Evolutionary conservation across 2,888 invertebrate genomes (phyloP), one percentile per base, ranked within the genome.

Genomic region (Drosophila parthenogenetica): DNA sequence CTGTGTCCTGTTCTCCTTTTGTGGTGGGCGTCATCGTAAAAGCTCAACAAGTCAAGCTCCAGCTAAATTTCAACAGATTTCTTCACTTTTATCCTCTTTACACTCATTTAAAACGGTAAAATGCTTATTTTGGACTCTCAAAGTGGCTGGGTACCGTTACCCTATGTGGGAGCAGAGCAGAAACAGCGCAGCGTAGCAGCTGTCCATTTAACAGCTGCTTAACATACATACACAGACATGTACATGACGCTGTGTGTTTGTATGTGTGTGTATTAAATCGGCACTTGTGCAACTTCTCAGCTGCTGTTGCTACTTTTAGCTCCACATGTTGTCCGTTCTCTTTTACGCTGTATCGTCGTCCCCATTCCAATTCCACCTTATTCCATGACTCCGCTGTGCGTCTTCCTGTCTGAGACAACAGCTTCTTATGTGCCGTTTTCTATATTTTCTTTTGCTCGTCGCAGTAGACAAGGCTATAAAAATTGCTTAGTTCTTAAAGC

Each of bases 381-480:
- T 35, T 48, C 32, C 55, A 53, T 39, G 46, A n/a, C 37, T 35
- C 5, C 29, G 7, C 35, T 35, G 35, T 57, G 19, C 40, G 63
- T 66, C 67, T 81, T 79, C 64, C 63, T 66, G 80, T 85, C 86
- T 85, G 74, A 83, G 84, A 79, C 67, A 59, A 19, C 61, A 54
- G 50, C 60, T 64, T 63, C 69, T 84, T 77, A 70, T 79, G 64
- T 67, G 86, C 68, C 60, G 60, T 71, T 69, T 84, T 74, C 81
- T 71, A 77, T 69, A 63, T 81, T 71, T 87, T 68, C 67, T 71
- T 79, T 81, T 73, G 35, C 65, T 29, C 61, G 32, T 51, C 39
- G 63, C 68, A 81, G 84, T 86, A 86, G 83, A 81, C 81, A 81
- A 62, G 84, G 75, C 87, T 78, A 83, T 83, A 88, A 88, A 88